Conservation (phyloP, 2,888 invertebrate species). For the Ischnus inquisitorius region DNA sequence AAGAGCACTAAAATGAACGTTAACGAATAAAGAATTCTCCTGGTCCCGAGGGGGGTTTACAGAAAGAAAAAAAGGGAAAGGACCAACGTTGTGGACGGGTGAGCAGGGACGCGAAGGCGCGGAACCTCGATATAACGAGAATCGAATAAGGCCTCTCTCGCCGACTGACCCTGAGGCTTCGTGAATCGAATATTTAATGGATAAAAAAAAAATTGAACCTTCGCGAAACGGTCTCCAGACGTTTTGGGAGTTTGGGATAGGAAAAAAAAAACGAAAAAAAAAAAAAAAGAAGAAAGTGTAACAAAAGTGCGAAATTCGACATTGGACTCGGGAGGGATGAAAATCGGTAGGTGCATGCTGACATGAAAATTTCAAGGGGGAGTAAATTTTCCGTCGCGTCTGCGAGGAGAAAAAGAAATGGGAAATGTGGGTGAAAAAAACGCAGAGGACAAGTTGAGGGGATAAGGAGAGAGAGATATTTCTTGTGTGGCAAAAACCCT, state of each 20-base stretch:
- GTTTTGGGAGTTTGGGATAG: background rate
- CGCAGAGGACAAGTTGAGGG: background rate
- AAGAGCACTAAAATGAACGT: conserved; percentile 53
- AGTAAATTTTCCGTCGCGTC: background rate
- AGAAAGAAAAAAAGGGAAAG: conserved; percentile 28
- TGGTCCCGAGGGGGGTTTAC: background rate
- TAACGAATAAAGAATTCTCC: conserved; percentile 55
- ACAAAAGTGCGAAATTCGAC: background rate
- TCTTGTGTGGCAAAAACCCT: conserved; percentile 1
- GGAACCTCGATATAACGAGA: conserved; percentile 47
- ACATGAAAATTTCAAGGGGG: background rate
- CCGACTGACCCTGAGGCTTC: conserved; percentile 24
- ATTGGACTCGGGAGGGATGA: background rate
- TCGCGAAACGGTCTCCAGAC: background rate
- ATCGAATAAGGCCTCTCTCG: conserved; percentile 53
- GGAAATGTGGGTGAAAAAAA: background rate
- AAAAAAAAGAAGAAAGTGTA: background rate
- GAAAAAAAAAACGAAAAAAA: background rate
- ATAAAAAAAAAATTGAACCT: conserved; percentile 26
- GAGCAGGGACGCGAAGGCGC: conserved; percentile 11
- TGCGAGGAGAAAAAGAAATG: background rate
- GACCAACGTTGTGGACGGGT: background rate
- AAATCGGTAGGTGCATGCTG: background rate
- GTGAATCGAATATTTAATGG: conserved; percentile 53
- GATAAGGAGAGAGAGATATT: conserved; percentile 36